Evolutionary conservation across 1,140 invertebrate genomes (phyloP).

Genomic region (Nixonia krombeini): DNA sequence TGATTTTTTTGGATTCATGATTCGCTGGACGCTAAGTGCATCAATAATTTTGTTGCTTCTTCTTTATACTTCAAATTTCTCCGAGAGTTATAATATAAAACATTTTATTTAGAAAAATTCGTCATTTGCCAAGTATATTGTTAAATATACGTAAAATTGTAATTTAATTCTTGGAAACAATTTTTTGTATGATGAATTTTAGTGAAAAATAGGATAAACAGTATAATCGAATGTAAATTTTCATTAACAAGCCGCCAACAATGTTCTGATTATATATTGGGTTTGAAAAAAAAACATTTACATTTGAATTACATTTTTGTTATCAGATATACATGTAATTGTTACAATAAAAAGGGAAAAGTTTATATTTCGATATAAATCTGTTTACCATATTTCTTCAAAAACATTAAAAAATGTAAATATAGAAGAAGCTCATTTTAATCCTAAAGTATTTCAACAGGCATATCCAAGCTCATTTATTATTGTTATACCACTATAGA

Average conservation of each 20-base stretch:
- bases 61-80: constrained; percentile 10
- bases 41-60: constrained; percentile 25
- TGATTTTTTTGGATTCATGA: neutral
- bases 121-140: constrained; percentile 6
- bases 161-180: constrained; percentile 13
- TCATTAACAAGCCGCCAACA: neutral
- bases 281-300: no score
- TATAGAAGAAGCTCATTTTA: constrained; percentile 55
- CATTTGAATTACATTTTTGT: no score
- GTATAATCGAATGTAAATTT: constrained; percentile 4
- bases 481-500: constrained; percentile 60
- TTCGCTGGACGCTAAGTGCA: constrained; percentile 27
- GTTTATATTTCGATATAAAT: constrained; percentile 26
- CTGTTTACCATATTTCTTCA: constrained; percentile 43
- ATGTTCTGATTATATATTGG: no score
- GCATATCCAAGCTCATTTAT: constrained; percentile 63
- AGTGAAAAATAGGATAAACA: neutral
- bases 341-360: no score
- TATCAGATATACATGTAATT: no score
- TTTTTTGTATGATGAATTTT: neutral
- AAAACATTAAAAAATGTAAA: constrained; percentile 59
- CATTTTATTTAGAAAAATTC: neutral
- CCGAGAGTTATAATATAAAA: neutral
- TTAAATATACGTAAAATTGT: constrained; percentile 1
- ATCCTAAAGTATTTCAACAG: constrained; percentile 60